Evolutionary conservation across 2,113 vertebrate genomes (phyloP).

Genomic region (mouse (Mus musculus)): GRCm39 chr14:103526501-103527000

Average conservation of each 20-base stretch:
- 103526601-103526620: background rate
- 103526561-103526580: background rate
- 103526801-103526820: background rate
- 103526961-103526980: conserved; percentile 85
- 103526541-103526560: background rate
- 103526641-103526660: background rate
- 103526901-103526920: conserved; percentile 16
- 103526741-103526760: background rate
- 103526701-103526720: background rate
- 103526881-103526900: conserved; percentile 35
- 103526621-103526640: background rate
- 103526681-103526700: conserved; percentile 47
- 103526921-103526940: background rate
- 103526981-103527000: conserved; percentile 99
- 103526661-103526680: conserved; percentile 18
- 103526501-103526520: conserved; percentile 38
- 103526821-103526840: conserved; percentile 6
- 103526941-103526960: conserved; percentile 30
- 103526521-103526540: conserved; percentile 18
- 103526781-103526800: background rate
- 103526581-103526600: background rate
- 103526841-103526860: conserved; percentile 40
- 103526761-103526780: conserved; percentile 41
- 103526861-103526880: conserved; percentile 41
- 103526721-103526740: conserved; percentile 27